Conservation (phyloP, 2,888 invertebrate species). For the Phania funesta region DNA sequence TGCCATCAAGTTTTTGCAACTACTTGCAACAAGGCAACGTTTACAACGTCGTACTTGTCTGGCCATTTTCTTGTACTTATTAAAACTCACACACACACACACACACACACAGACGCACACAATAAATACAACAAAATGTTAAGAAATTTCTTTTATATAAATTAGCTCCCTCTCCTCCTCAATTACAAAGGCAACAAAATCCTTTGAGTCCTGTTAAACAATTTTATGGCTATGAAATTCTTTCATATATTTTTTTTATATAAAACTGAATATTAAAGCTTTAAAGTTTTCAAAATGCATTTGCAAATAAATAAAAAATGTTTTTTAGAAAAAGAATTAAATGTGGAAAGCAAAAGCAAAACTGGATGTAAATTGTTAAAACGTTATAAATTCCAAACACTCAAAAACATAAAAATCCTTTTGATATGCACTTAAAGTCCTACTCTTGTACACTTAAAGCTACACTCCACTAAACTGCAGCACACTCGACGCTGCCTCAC, state of each 20-base stretch:
- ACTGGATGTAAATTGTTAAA: constrained; percentile 35
- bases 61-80: neutral
- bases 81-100: neutral
- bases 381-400: constrained; percentile 60
- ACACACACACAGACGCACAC: neutral
- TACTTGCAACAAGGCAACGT: no score
- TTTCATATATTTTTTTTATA: neutral
- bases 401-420: constrained; percentile 51
- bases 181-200: constrained; percentile 17
- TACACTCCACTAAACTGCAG: constrained; percentile 32
- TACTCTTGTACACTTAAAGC: constrained; percentile 35
- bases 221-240: constrained; percentile 10
- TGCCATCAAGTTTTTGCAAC: no score
- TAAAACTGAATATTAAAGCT: constrained; percentile 30
- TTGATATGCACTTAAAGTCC: constrained; percentile 10
- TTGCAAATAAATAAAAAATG: neutral
- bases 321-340: neutral
- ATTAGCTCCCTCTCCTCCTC: no score
- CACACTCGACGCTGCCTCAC: neutral
- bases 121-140: neutral
- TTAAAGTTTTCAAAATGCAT: constrained; percentile 4
- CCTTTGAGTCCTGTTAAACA: constrained; percentile 35
- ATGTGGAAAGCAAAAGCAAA: neutral
- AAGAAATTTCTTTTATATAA: neutral
- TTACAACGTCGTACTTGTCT: neutral